Base-by-base conservation (phyloP, 1,140 invertebrate species). In the Pollicipes pollicipes region DNA sequence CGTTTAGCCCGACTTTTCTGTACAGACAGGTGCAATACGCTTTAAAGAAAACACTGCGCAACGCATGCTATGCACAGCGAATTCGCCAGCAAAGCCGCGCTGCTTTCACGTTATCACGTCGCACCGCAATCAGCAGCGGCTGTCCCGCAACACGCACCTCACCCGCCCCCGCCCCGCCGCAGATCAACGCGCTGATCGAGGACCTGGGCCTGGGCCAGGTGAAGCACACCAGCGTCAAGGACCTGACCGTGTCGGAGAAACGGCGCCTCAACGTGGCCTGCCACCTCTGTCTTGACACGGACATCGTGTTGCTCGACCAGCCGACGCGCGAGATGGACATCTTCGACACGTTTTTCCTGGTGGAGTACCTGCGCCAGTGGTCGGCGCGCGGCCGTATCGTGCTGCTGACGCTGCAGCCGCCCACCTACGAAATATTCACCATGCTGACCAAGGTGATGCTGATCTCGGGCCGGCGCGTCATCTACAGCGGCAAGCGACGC, bases 281-380 rank as follows among this genome's bases (percentile, higher is more conserved):
- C 77, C 89, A 93, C 75, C 81, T 97, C 27, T 78, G 95, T n/a
- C 83, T 93, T 13, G 82, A 84, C 73, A 81, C 83, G 8, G 80
- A 81, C 77, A 74, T 75, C 30, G 72, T 76, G 27, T 70, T 93
- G 1, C 80, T 96, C 30, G 93, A 96, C 77, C 89, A 93, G 79
- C 90, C 93, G 3, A 93, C 92, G 0, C 87, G 87, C 76, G 91
- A 91, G 68, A 91, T 97, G 88, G 94, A 97, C 75, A 95, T 97
- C 71, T 96, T 96, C 74, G 94, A 97, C 77, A 93, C 92, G 0
- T 96, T 96, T 80, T 97, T 97, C 78, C 79, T 97, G n/a, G n/a
- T n/a, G n/a, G n/a, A n/a, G n/a, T n/a, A 95, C 79, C 80, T 97
- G 64, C 85, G 93, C 70, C 92, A 95, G 78, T 97, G 94, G 94